Evolutionary conservation across 2,888 invertebrate species (phyloP).

Genomic region (Tholera decimalis): DNA sequence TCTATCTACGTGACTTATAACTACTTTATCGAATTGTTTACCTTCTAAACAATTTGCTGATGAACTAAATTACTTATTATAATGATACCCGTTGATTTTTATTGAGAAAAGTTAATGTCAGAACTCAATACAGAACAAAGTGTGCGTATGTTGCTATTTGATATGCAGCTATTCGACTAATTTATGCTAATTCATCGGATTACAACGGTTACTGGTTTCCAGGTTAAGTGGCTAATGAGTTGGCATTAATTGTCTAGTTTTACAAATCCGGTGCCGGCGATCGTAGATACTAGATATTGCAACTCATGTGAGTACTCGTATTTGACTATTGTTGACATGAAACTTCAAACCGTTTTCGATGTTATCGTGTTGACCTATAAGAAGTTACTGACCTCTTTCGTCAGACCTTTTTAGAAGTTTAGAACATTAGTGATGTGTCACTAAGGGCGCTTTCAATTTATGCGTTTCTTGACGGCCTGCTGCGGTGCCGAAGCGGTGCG

Average conservation of each 20-base stretch:
- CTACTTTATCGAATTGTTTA: neutral
- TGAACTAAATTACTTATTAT: neutral
- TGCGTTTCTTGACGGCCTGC: no score
- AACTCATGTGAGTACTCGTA: neutral
- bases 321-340: conserved; percentile 2
- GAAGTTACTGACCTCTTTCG: neutral
- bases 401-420: no score
- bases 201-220: conserved; percentile 61
- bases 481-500: no score
- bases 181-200: conserved; percentile 66
- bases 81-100: neutral
- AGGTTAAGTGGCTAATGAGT: conserved; percentile 74
- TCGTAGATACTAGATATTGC: neutral
- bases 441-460: no score
- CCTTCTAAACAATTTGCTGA: conserved; percentile 14
- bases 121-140: neutral
- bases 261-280: conserved; percentile 45
- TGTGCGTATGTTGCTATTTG: neutral
- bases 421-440: no score
- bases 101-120: neutral
- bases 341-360: neutral
- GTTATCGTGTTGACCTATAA: neutral
- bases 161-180: conserved; percentile 27
- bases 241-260: conserved; percentile 68
- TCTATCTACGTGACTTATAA: conserved; percentile 29